Evolutionary conservation across 2,888 invertebrate genomes (phyloP).

Genomic region (Polydrusus pterygomalis): DNA sequence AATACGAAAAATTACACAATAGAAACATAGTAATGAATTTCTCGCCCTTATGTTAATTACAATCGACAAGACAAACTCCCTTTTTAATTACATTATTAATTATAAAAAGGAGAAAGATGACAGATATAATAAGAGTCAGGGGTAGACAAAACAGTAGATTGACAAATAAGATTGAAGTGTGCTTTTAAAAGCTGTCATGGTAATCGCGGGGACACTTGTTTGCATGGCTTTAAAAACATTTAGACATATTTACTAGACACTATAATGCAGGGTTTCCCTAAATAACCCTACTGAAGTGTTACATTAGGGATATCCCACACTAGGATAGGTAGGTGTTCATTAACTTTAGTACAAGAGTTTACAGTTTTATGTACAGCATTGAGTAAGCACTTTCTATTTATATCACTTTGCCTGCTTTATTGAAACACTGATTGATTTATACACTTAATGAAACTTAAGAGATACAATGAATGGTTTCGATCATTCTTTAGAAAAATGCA

Average conservation of each 20-base stretch:
- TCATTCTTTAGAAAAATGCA: background rate
- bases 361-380: conserved; percentile 37
- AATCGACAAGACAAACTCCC: too few relatives aligned
- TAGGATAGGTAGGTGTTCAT: background rate
- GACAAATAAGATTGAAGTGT: too few relatives aligned
- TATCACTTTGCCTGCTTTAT: conserved; percentile 42
- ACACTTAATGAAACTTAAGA: conserved; percentile 16
- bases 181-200: too few relatives aligned
- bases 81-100: too few relatives aligned
- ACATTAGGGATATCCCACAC: background rate
- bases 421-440: conserved; percentile 35
- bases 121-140: too few relatives aligned
- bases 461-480: background rate
- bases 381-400: conserved; percentile 39
- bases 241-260: background rate
- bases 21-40: too few relatives aligned
- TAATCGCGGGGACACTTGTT: background rate
- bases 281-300: background rate
- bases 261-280: background rate
- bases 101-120: too few relatives aligned
- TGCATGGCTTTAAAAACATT: background rate
- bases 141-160: too few relatives aligned
- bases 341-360: conserved; percentile 34
- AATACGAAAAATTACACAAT: too few relatives aligned
- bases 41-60: too few relatives aligned